Percentiles rank a stretch among this genome's conserved stretches.
Conservation (phyloP, 2,113 vertebrate genomes). For the Grus americana region DNA sequence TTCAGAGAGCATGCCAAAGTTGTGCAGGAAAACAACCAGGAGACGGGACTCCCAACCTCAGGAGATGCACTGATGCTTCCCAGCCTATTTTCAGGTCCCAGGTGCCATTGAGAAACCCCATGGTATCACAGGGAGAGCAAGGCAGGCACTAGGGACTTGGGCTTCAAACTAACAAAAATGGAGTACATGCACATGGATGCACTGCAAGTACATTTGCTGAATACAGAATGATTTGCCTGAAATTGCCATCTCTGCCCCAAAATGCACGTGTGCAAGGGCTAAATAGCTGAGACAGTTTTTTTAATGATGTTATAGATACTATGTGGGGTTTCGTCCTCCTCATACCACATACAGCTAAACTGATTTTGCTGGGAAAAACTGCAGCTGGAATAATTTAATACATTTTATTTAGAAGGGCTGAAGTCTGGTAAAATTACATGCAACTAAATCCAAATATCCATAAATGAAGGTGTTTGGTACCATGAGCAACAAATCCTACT, state of each 20-base stretch:
- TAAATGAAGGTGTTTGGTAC: background rate
- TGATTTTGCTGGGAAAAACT: background rate
- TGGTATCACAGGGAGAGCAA: background rate
- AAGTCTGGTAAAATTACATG: background rate
- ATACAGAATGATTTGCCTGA: rapidly evolving
- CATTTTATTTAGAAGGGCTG: background rate
- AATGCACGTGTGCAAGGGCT: background rate
- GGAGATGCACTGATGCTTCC: background rate
- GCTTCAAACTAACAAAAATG: no score
- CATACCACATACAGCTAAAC: background rate
- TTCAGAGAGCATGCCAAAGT: background rate
- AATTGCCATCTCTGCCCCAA: background rate
- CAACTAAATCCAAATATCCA: background rate
- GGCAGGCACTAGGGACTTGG: background rate
- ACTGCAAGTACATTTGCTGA: background rate
- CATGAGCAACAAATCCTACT: background rate
- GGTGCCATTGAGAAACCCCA: background rate
- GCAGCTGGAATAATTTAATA: background rate
- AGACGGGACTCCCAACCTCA: background rate
- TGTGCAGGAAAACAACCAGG: background rate
- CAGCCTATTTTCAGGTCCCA: background rate
- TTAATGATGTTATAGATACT: background rate
- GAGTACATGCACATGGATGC: no score
- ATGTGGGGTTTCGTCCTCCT: background rate
- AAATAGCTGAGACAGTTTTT: background rate